Evolutionary conservation across 2,797 vertebrate species (phyloP).

Genomic region (Myotis pilosus): DNA sequence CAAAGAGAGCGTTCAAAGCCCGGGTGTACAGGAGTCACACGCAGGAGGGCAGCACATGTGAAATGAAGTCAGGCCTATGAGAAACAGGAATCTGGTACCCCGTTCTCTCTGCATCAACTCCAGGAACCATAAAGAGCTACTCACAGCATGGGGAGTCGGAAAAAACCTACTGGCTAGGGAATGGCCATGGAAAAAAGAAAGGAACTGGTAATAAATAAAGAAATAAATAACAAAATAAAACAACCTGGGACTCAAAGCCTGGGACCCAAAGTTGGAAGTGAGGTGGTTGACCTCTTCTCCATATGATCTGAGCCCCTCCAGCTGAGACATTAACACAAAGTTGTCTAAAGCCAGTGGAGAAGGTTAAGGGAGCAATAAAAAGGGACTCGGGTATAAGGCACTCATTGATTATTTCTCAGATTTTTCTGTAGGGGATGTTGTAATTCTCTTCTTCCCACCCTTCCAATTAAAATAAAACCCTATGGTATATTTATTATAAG

Average conservation of each 20-base stretch:
- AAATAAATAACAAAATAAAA: not conserved
- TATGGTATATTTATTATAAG: not conserved
- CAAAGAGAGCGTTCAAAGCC: not conserved
- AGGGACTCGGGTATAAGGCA: not conserved
- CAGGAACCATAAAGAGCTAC: not conserved
- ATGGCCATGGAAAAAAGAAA: not conserved
- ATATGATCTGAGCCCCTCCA: not conserved
- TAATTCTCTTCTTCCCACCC: not conserved
- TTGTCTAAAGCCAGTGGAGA: not conserved
- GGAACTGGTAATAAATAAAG: not conserved
- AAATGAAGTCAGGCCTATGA: not conserved
- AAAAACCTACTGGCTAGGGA: not conserved
- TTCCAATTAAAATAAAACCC: slow-evolving; percentile 42
- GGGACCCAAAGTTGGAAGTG: not conserved
- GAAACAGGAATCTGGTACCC: not conserved
- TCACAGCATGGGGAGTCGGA: not conserved
- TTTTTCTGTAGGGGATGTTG: not conserved
- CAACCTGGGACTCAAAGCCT: not conserved
- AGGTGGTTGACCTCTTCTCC: not conserved
- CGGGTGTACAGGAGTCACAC: not conserved
- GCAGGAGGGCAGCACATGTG: fast-evolving
- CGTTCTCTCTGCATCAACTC: not conserved
- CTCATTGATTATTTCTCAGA: not conserved
- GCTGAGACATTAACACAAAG: not conserved
- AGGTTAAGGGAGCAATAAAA: not conserved